These are phyloP conservation scores for Suncus etruscus DNA, from an alignment of 2,113 vertebrate genomes.

Conservation along the genomic window DNA sequence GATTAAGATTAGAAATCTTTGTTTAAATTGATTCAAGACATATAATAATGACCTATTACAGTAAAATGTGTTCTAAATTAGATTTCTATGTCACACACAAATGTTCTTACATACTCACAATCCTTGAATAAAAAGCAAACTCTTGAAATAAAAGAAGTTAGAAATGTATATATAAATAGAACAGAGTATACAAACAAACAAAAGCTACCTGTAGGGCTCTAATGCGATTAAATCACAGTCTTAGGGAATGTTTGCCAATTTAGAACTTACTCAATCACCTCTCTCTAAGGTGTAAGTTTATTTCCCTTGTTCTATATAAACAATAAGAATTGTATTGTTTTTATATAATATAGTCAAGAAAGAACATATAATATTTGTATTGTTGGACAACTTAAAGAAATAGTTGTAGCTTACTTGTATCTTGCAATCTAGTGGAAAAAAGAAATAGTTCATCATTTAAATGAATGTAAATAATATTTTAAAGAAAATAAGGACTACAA, in stretches of 20 bases:
- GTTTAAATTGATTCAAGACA: neutral
- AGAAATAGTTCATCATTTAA: neutral
- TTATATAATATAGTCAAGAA: neutral
- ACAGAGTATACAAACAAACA: slow-evolving; percentile 27
- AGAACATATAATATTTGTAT: neutral
- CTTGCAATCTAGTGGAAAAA: neutral
- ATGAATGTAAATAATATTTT: neutral
- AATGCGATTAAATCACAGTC: slow-evolving; percentile 55
- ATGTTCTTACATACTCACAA: neutral
- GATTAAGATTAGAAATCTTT: slow-evolving; percentile 2
- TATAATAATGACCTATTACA: neutral
- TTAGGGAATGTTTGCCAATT: slow-evolving; percentile 50
- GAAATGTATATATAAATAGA: neutral
- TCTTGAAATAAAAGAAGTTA: neutral
- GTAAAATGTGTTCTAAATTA: neutral
- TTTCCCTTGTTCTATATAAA: slow-evolving; percentile 1
- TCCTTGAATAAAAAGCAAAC: neutral
- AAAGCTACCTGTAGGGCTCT: slow-evolving; percentile 38
- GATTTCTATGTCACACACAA: neutral
- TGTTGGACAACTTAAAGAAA: neutral
- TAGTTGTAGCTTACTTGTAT: neutral
- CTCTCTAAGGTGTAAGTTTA: slow-evolving; percentile 24
- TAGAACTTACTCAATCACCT: slow-evolving; percentile 43
- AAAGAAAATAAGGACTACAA: neutral
- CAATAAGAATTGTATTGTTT: neutral